Conservation (phyloP, 30 jellyfish, hydroid and myxozoan genomes). For the Catostylus mosaicus region DNA sequence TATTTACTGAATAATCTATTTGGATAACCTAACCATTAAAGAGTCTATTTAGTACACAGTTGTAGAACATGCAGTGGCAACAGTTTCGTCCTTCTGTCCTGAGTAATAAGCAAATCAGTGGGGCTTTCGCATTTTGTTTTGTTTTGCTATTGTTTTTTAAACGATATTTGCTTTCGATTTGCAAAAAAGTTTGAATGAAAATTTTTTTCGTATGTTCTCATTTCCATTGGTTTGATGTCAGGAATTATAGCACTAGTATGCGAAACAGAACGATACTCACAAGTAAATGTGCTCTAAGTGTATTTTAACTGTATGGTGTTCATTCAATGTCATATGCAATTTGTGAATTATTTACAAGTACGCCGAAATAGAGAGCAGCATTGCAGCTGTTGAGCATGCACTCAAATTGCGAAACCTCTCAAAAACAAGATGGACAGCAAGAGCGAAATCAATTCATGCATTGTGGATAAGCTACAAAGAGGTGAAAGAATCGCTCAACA, state of each 20-base stretch:
- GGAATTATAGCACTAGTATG: not conserved
- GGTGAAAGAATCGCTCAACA: no score
- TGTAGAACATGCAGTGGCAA: no score
- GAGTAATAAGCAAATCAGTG: no score
- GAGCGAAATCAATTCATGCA: conserved; percentile 37
- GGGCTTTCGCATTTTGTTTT: no score
- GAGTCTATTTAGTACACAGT: not conserved
- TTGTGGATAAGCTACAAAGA: conserved; percentile 20
- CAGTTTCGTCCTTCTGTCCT: no score
- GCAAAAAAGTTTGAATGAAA: not conserved
- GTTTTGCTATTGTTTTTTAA: no score
- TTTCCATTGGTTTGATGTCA: not conserved
- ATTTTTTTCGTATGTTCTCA: not conserved
- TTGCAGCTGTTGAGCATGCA: conserved; percentile 18
- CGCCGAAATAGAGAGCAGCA: conserved; percentile 12
- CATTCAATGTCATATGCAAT: no score
- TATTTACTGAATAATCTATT: not conserved
- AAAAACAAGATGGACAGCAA: conserved; percentile 43
- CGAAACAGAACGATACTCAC: not conserved
- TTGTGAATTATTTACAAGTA: conserved; percentile 1
- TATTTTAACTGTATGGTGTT: not conserved
- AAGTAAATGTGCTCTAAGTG: conserved; percentile 2
- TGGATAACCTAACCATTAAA: not conserved
- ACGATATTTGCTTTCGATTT: not conserved
- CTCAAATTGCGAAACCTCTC: conserved; percentile 35